Conservation (phyloP, 2,888 invertebrate genomes). For the Pristionchus fissidentatus region DNA sequence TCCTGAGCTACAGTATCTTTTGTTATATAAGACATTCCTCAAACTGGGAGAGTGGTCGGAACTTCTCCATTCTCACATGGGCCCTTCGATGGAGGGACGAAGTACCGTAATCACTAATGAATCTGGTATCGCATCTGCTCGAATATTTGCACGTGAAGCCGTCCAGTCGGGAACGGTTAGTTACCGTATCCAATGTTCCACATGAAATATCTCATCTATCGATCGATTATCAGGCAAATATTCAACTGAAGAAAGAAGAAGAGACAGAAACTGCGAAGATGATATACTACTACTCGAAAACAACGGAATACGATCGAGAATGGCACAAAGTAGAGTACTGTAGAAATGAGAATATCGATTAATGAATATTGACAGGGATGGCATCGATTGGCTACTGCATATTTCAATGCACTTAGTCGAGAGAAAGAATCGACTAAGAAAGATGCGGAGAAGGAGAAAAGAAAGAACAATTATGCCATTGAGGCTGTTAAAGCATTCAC, state of each 20-base stretch:
- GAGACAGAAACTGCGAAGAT: conserved; percentile 76
- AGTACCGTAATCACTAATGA: too few relatives aligned
- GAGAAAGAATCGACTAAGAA: background rate
- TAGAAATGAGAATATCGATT: background rate
- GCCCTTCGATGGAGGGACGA: too few relatives aligned
- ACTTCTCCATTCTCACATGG: too few relatives aligned
- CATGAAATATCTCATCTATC: too few relatives aligned
- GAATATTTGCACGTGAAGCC: too few relatives aligned
- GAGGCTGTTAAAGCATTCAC: conserved; percentile 63
- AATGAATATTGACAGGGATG: conserved; percentile 84
- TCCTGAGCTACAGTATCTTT: background rate
- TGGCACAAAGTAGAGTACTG: conserved; percentile 82
- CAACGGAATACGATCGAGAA: conserved; percentile 87
- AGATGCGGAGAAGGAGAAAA: background rate
- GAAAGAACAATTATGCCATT: conserved; percentile 51
- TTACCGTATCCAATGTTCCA: too few relatives aligned
- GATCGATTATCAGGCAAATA: too few relatives aligned
- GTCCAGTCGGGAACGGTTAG: too few relatives aligned
- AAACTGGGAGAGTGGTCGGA: conserved; percentile 91
- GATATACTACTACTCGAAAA: conserved; percentile 84
- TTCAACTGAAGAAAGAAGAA: background rate
- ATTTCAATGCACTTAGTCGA: conserved; percentile 80
- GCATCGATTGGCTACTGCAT: conserved; percentile 98
- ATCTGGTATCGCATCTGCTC: too few relatives aligned
- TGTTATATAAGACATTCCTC: conserved; percentile 83